Base-by-base conservation (phyloP, 2,113 vertebrate species). In the Cyanoliseus patagonus region DNA sequence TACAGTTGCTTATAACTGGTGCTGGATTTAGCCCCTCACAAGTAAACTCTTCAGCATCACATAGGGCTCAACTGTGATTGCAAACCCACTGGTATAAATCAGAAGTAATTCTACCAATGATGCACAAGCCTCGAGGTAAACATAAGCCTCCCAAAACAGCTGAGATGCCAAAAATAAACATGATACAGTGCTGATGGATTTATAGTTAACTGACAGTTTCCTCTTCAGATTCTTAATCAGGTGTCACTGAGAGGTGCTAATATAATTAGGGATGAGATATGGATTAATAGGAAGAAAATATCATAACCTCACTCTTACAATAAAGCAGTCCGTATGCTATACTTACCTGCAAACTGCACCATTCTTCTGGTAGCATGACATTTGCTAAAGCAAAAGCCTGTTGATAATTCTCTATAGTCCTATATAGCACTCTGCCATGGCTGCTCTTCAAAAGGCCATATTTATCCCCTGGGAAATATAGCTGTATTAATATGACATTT, bases 401-500 rank as follows among this genome's bases (percentile, higher is more conserved):
- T 91, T 94, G 86, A 94, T 96, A 97, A 97, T 92, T 95, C 97
- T 97, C 88, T 64, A 10, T 88, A 85, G 88, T 93, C 96, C 96
- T 77, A 97, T 97, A 78, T 23, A 94, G 89, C 73, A 75, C n/a
- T 35, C 87, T 86, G 76, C 74, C 93, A 69, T 85, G 72, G 55
- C 89, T 87, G 90, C 69, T 83, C 96, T 94, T 95, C 95, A 94
- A 95, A 97, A 98, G 96, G 96, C 88, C 94, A 83, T 63, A 77
- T 95, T 79, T 95, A 83, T 93, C 94, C 96, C 95, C 68, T 90
- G 95, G 95, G 86, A 97, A 94, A 94, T 95, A 91, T 85, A 96
- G 97, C 94, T 96, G 90, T 97, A 97, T 97, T 96, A 97, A 97
- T 94, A 95, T 83, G 95, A 97, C 90, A 92, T 96, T 97, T 94